phyloP scores from a whole-genome alignment of 2,888 invertebrate genomes.

The Uropetala carovei region DNA sequence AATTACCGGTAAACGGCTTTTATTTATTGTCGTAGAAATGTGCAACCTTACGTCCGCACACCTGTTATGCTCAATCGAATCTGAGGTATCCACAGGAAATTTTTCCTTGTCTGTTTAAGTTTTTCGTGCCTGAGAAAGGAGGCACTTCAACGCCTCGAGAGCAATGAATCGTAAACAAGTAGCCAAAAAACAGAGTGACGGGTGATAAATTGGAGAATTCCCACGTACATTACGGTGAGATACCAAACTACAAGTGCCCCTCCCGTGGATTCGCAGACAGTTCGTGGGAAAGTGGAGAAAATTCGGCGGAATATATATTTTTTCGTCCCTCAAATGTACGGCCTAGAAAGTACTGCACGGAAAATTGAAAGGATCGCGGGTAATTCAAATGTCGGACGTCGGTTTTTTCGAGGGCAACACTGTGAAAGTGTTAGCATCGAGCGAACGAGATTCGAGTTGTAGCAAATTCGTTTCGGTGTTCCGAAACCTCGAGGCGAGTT shows the following conservation, averaged over 20 bases:
- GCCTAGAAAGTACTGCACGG: not conserved
- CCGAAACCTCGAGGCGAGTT: no score
- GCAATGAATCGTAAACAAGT: constrained; percentile 9
- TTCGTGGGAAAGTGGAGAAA: not conserved
- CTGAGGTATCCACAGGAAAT: not conserved
- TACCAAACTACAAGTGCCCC: not conserved
- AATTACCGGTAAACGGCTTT: no score
- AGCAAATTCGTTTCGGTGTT: no score
- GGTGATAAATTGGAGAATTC: constrained; percentile 17
- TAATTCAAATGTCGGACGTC: no score
- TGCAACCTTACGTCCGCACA: no score
- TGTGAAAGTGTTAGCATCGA: no score
- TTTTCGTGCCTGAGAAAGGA: not conserved
- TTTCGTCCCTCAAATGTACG: not conserved
- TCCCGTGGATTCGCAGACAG: not conserved
- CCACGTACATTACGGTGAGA: not conserved
- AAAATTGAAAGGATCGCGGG: not conserved
- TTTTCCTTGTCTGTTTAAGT: not conserved
- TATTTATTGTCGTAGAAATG: no score
- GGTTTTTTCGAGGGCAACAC: no score
- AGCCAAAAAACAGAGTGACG: not conserved
- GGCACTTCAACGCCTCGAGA: not conserved
- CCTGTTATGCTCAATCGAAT: not conserved
- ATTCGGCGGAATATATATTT: not conserved
- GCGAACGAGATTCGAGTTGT: no score